phyloP scores from a whole-genome alignment of 2,888 invertebrate genomes.

The Autographa gamma region DNA sequence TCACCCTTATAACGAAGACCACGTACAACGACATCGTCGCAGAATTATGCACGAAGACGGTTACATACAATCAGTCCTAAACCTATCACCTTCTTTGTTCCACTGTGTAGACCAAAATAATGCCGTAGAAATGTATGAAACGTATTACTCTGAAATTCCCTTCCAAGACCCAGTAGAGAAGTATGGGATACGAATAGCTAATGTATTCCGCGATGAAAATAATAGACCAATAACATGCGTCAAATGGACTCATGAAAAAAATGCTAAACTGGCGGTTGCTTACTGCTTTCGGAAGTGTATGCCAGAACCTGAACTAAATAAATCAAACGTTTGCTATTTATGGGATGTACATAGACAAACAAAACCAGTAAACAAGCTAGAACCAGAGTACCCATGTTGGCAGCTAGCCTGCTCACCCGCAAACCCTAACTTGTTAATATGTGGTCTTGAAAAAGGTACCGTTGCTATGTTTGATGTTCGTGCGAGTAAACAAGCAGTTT shows the following conservation, averaged over 20 bases:
- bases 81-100: constrained; percentile 88
- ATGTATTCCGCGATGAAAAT: constrained; percentile 91
- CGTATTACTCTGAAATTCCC: constrained; percentile 90
- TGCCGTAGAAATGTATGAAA: constrained; percentile 93
- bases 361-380: constrained; percentile 71
- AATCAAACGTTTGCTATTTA: constrained; percentile 88
- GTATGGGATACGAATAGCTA: constrained; percentile 89
- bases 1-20: constrained; percentile 91
- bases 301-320: constrained; percentile 50
- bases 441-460: constrained; percentile 80
- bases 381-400: constrained; percentile 77
- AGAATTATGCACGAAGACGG: constrained; percentile 94
- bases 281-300: constrained; percentile 83
- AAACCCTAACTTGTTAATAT: constrained; percentile 73
- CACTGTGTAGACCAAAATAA: constrained; percentile 93
- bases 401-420: constrained; percentile 78
- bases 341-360: constrained; percentile 90
- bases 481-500: constrained; percentile 92
- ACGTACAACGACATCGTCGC: constrained; percentile 92
- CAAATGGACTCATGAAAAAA: constrained; percentile 92
- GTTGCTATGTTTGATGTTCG: constrained; percentile 92
- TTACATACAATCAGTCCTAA: constrained; percentile 91
- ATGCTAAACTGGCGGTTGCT: constrained; percentile 90
- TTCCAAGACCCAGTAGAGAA: constrained; percentile 87
- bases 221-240: constrained; percentile 88